Evolutionary conservation across 2,888 invertebrate genomes (phyloP), one percentile per base, ranked within the genome.

Genomic region (Myopa tessellatipennis): DNA sequence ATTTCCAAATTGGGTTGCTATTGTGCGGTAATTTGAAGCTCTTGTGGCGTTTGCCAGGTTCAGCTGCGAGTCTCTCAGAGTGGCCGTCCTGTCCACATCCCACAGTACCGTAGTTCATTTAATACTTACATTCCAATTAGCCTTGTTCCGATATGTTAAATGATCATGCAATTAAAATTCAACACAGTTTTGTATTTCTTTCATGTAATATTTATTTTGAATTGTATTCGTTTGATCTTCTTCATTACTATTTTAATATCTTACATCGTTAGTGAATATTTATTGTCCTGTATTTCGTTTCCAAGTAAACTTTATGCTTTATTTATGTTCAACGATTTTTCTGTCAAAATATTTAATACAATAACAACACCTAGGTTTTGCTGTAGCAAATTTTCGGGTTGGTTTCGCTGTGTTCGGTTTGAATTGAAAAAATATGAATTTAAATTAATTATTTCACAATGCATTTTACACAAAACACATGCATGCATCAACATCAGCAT

Each of bases 221-320:
- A 73, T 68, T 76, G 52, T 69, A 55, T 70, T 76, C 70, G 26
- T 61, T 61, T 40, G 26, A 65, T 69, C n/a, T 79, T 76, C 68
- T 77, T 67, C 8, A 38, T 77, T 74, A 6, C 26, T 70, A 60
- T 40, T 52, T 36, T 36, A 67, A 45, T 40, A 61, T 68, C 74
- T 74, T 74, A 74, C 34, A 67, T 65, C 34, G 52, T 69, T 40
- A 70, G 79, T 81, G 79, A 79, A 79, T 65, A 65, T 82, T 82
- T 82, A 82, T 82, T 82, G 82, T 82, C 82, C 82, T 83, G 83
- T 83, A 83, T 81, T 82, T 81, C 82, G 79, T 83, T 80, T 81
- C 79, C 82, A 80, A 82, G 82, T 82, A 81, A 82, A 82, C 79
- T 81, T 81, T 7, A 73, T 45, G 12, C 36, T 45, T 58, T 58